Percentiles rank a stretch among this genome's conserved stretches.
phyloP scores from a whole-genome alignment of 2,888 invertebrate species.

The Laspeyria flexula region DNA sequence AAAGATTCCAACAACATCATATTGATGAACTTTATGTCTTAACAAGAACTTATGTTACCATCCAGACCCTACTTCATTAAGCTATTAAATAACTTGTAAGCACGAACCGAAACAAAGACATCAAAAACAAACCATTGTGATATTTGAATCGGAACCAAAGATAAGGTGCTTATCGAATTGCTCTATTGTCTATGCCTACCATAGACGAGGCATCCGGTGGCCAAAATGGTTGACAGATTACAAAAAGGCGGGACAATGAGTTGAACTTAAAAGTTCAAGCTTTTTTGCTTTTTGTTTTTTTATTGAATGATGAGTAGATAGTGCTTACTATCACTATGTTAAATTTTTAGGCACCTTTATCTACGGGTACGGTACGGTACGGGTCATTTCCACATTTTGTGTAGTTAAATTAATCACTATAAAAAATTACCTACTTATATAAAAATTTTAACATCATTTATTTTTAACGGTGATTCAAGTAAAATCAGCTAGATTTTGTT shows the following conservation, averaged over 20 bases:
- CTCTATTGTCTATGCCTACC: slow-evolving; percentile 65
- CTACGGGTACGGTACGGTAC: no score
- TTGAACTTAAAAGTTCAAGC: slow-evolving; percentile 6
- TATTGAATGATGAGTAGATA: not conserved
- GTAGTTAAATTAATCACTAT: no score
- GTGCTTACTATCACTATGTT: no score
- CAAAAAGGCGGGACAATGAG: slow-evolving; percentile 21
- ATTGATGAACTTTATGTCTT: no score
- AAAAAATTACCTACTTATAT: no score
- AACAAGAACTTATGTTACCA: no score
- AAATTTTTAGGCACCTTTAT: no score
- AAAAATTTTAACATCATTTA: no score
- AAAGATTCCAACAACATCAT: no score
- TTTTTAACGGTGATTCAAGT: no score
- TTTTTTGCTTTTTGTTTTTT: not conserved
- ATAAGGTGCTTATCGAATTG: slow-evolving; percentile 68
- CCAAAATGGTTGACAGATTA: slow-evolving; percentile 35
- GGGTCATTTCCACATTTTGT: no score
- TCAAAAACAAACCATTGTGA: slow-evolving; percentile 61
- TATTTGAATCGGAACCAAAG: slow-evolving; percentile 67
- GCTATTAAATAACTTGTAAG: slow-evolving; percentile 10
- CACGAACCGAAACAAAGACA: slow-evolving; percentile 38
- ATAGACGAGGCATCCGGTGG: slow-evolving; percentile 63
- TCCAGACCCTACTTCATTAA: not conserved
- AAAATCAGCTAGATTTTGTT: no score